phyloP scores from a whole-genome alignment of 2,797 vertebrate species.

The Oreochromis mossambicus region DNA sequence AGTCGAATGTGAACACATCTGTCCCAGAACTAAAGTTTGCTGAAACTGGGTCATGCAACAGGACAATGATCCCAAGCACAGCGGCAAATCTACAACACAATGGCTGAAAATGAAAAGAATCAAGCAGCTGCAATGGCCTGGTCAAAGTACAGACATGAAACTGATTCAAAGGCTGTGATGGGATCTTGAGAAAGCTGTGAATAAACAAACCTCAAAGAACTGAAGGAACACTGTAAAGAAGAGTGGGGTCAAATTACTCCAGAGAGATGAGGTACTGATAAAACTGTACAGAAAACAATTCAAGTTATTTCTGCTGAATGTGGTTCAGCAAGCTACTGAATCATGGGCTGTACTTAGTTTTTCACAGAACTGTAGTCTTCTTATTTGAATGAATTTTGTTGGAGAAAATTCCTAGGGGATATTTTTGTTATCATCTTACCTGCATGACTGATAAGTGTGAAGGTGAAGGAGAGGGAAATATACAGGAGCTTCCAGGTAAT shows the following conservation, averaged over 20 bases:
- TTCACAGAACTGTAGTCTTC: not conserved
- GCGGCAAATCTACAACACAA: not conserved
- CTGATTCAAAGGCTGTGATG: not conserved
- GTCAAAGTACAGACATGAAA: not conserved
- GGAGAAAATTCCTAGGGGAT: not conserved
- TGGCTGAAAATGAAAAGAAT: not conserved
- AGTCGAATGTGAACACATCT: not conserved
- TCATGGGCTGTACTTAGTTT: not conserved
- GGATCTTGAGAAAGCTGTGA: not conserved
- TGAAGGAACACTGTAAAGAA: not conserved
- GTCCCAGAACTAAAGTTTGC: not conserved
- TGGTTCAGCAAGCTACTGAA: not conserved
- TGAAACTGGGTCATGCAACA: not conserved
- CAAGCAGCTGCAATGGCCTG: not conserved
- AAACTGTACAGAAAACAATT: not conserved
- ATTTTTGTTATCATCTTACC: slow-evolving; percentile 11
- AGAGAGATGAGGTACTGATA: not conserved
- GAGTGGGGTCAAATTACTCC: not conserved
- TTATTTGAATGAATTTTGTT: not conserved
- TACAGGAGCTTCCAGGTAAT: not conserved
- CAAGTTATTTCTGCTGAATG: not conserved
- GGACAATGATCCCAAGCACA: not conserved
- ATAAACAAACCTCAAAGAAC: not conserved
- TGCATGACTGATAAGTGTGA: slow-evolving; percentile 17
- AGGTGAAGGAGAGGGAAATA: slow-evolving; percentile 1